phyloP scores from a whole-genome alignment of 2,888 invertebrate species.

The Hirtodrosophila histrioides region DNA sequence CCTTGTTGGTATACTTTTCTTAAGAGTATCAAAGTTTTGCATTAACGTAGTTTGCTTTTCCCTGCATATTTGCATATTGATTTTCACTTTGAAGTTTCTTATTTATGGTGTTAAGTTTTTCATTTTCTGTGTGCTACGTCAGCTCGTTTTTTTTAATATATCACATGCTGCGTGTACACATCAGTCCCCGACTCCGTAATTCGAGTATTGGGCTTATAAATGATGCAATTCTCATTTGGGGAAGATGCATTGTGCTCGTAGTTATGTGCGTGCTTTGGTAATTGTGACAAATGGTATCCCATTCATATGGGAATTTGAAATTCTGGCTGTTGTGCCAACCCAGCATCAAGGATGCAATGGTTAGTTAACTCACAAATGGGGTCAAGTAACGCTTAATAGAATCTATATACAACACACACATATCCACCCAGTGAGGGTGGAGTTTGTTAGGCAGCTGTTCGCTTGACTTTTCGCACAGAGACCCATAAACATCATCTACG shows the following conservation, averaged over 20 bases:
- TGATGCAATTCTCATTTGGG: constrained; percentile 16
- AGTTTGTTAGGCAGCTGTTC: constrained; percentile 35
- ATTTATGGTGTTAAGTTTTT: constrained; percentile 16
- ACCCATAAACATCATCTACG: constrained; percentile 54
- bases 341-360: constrained; percentile 22
- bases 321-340: constrained; percentile 5
- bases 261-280: constrained; percentile 3
- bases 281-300: constrained; percentile 30
- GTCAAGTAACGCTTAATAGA: constrained; percentile 52
- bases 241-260: neutral
- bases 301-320: constrained; percentile 29
- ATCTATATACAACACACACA: constrained; percentile 17
- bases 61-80: constrained; percentile 28
- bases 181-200: neutral
- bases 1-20: neutral
- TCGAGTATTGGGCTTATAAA: constrained; percentile 22
- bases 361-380: constrained; percentile 42
- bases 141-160: constrained; percentile 9
- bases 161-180: constrained; percentile 1
- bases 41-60: neutral
- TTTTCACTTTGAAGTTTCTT: constrained; percentile 25
- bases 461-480: constrained; percentile 44
- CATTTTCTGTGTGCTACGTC: constrained; percentile 6
- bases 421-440: no score
- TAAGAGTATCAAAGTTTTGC: neutral